Evolutionary conservation across 2,113 vertebrate genomes (phyloP), one percentile per base, ranked within the genome.

Genomic region (Polypterus senegalus): DNA sequence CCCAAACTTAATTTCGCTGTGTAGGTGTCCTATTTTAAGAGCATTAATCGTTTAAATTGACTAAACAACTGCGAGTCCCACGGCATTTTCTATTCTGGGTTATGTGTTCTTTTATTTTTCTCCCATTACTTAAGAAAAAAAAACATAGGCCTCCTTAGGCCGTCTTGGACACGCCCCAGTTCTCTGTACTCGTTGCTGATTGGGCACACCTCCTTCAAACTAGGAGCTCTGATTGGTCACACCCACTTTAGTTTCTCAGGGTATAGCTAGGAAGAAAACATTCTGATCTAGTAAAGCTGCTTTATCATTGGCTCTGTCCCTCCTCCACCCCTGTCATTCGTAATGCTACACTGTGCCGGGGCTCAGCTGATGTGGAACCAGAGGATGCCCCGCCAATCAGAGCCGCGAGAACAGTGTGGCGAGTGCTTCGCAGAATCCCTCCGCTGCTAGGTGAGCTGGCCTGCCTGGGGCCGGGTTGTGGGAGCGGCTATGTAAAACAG

Each of bases 311-410:
- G 43, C 7, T 46, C 4, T 44, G 7, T 3, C 5, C 44, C 27
- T 58, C 47, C 72, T 59, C 67, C 47, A 61, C 76, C 65, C 44
- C 27, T 3, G 3, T 5, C 2, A 6, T 47, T 3, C 9, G 49
- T 3, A 44, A 1, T 58, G 58, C 61, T 9, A 0, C 1, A 45
- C 75, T 60, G 59, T 69, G 67, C 65, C 27, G 65, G 71, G 72
- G 48, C 83, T 93, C 83, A 80, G 85, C 88, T 81, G 92, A 94
- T 92, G 82, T 92, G 89, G 74, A 70, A 63, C 86, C 87, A 94
- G 87, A 3, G 7, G 4, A 0, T 3, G 0, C 1, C 7, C 67
- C 74, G 80, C 92, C 92, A 92, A 93, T 93, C 78, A 73, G 6
- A 64, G 56, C 5, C 0, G 0, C 51, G 4, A 51, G 46, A 1